Evolutionary conservation across 2,888 invertebrate genomes (phyloP), one percentile per base, ranked within the genome.

Genomic region (Agrotis exclamationis): DNA sequence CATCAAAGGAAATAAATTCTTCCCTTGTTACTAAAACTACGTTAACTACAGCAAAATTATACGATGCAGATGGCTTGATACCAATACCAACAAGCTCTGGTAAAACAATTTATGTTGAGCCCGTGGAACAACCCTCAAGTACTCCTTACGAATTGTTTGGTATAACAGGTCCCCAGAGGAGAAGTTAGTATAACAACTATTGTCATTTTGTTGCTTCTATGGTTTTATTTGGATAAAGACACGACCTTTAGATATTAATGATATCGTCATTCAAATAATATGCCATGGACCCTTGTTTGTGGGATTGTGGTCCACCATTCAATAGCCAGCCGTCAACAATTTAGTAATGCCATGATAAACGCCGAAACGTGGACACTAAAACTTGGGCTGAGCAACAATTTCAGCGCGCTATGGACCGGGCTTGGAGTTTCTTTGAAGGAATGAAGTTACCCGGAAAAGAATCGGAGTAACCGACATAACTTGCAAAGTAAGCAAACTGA

Each of bases 81-180:
- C 86, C 88, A 9, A 89, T 87, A 56, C 91, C 91, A 1, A 89
- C 86, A 1, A 80, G 80, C 4, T 59, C 84, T 47, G 70, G 82
- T 48, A 80, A 82, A 69, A 85, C 86, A 63, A 86, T 88, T 33
- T 70, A 83, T 28, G 82, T 88, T 3, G 76, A 85, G 24, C 72
- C 62, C 45, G 66, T 67, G n/a, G 64, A 64, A 51, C 63, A 11
- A 6, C 4, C 51, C 16, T 65, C 56, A 33, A 82, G 56, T 16
- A 75, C 79, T n/a, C 76, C 86, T 0, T 18, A 84, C 18, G 86
- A 86, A 47, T 73, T 88, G 44, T 86, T 90, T 33, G 70, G 62
- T 14, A 65, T 68, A 2, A 69, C 39, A 22, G 70, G 69, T 22
- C 70, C 63, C 11, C 64, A 73, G 11, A 85, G 86, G 67, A 80